Evolutionary conservation across 2,888 invertebrate species (phyloP).

Genomic region (Netelia fuscicornis): DNA sequence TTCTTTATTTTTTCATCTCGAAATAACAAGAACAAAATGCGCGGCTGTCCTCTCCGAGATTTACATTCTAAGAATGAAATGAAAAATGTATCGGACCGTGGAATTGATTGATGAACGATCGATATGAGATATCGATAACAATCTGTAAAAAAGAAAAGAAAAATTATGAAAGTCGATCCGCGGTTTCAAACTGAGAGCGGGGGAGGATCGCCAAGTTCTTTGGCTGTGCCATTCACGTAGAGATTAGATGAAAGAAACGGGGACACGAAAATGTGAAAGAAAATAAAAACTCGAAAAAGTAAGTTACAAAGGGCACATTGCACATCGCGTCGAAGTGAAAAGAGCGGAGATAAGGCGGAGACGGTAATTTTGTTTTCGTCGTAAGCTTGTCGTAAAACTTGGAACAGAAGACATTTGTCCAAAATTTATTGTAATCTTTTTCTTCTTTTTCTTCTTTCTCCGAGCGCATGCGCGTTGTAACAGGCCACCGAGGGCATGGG

Average conservation of each 20-base stretch:
- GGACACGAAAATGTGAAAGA: conserved; percentile 40
- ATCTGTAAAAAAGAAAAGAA: conserved; percentile 13
- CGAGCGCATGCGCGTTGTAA: conserved; percentile 44
- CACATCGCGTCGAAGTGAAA: background rate
- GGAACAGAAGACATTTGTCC: conserved; percentile 51
- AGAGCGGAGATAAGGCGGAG: conserved; percentile 1
- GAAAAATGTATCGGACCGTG: background rate
- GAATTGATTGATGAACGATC: background rate
- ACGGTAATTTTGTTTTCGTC: conserved; percentile 19
- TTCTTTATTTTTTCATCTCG: background rate
- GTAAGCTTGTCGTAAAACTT: conserved; percentile 57
- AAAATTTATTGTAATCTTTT: conserved; percentile 69
- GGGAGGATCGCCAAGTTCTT: conserved; percentile 78
- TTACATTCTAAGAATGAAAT: background rate
- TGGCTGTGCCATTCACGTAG: conserved; percentile 84
- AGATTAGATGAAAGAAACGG: conserved; percentile 39
- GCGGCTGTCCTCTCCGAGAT: conserved; percentile 32
- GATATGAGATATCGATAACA: conserved; percentile 5
- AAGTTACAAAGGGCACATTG: too few species aligned
- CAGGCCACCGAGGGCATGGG: conserved; percentile 42
- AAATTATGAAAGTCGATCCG: background rate
- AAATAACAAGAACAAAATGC: conserved; percentile 21
- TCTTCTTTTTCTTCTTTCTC: conserved; percentile 51
- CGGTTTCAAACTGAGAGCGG: conserved; percentile 49
- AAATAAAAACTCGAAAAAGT: conserved; percentile 41